Base-by-base conservation (phyloP, 53 echinoderm and acorn worm species). In the Stichopus horrens region DNA sequence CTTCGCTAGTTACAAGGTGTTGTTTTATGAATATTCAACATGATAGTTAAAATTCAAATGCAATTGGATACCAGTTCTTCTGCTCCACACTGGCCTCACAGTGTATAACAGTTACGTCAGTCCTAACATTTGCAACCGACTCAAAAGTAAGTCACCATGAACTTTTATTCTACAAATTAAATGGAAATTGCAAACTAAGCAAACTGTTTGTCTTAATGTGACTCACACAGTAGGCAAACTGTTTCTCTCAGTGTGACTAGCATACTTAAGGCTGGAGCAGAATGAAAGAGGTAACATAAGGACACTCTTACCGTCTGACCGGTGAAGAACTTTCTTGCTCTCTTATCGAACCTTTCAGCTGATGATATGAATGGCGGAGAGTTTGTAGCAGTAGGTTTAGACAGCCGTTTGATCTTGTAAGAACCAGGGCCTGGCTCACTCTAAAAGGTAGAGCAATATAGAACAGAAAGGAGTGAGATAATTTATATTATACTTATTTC, bases 351-450 rank as follows among this genome's bases (percentile, higher is more conserved):
- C n/a, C 97, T 82, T 78, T 97, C 94, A 0, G 97, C 97, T 16
- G 97, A 97, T 74, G 97, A 97, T 55, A 97, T 97, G 56, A 97
- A 97, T 6, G 97, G 94, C 18, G 97, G 97, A 0, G 94, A 91
- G 58, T 97, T 89, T 73, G 94, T 93, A 13, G 90, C 94, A 65
- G 95, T 82, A 0, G 93, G 92, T 74, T 88, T 92, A 7, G 94
- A 95, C 23, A 94, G 74, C 57, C 92, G 90, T 74, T 90, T 92
- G 21, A 93, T 93, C 22, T 88, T 92, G 88, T 97, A 97, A 54
- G 87, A 77, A 7, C 97, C 97, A n/a, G 97, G 97, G 19, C 91
- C 97, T 52, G 97, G 97, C 76, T 97, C 97, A 88, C 92, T 90
- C 97, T 97, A 90, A 56, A 74, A 37, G 37, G 21, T 9, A 60